Evolutionary conservation across 1,140 invertebrate genomes (phyloP).

Genomic region (Cyphomyrmex costatus): DNA sequence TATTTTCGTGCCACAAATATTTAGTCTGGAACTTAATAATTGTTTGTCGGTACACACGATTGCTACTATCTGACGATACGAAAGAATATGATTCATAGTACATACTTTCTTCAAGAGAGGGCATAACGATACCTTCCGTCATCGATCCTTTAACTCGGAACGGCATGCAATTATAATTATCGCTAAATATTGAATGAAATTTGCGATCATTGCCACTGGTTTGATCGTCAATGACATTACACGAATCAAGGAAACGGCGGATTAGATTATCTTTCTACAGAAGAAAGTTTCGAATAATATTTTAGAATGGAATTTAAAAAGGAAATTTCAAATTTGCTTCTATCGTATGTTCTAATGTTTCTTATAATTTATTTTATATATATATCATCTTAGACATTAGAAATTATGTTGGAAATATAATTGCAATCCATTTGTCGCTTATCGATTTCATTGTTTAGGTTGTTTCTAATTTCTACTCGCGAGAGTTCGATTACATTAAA

Average conservation of each 20-base stretch:
- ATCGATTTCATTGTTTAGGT: not conserved
- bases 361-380: not conserved
- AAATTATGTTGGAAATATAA: not conserved
- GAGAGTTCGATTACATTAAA: not conserved
- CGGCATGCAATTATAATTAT: not conserved
- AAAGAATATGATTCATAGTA: not conserved
- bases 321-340: not conserved
- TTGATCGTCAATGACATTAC: constrained; percentile 13
- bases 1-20: not conserved
- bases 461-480: not conserved
- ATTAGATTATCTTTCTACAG: not conserved
- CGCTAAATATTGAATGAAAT: not conserved
- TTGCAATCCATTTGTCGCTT: not conserved
- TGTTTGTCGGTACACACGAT: not conserved
- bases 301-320: not conserved
- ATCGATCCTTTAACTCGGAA: not conserved
- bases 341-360: not conserved
- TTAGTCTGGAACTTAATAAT: not conserved
- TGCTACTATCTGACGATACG: not conserved
- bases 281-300: not conserved
- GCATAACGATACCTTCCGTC: not conserved
- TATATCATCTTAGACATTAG: not conserved
- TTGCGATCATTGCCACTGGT: not conserved
- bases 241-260: not conserved
- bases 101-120: not conserved